Conservation (phyloP, 2,888 invertebrate genomes). For the Gastracanthus pulcherrimus region DNA sequence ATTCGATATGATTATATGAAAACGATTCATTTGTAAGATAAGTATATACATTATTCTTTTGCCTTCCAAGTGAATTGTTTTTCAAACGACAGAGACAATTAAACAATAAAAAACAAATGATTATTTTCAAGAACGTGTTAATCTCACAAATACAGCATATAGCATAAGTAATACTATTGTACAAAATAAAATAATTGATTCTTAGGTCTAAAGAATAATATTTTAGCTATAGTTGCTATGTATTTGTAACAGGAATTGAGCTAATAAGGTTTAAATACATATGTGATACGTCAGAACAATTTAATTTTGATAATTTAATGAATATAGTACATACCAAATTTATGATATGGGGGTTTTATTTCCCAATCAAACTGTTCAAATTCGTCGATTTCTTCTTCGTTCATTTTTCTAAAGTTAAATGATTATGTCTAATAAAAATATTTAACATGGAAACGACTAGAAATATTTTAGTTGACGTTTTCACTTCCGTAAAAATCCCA, state of each 20-base stretch:
- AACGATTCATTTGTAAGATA: too few relatives aligned
- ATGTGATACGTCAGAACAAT: not conserved
- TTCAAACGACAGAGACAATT: too few relatives aligned
- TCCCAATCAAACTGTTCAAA: constrained; percentile 31
- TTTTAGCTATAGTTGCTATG: too few relatives aligned
- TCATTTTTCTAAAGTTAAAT: constrained; percentile 1
- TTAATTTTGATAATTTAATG: not conserved
- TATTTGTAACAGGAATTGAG: too few relatives aligned
- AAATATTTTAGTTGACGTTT: constrained; percentile 6
- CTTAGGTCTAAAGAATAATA: too few relatives aligned
- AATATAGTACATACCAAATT: constrained; percentile 6
- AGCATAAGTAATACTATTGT: too few relatives aligned
- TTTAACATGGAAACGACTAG: not conserved
- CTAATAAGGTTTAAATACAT: not conserved
- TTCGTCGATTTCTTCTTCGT: not conserved
- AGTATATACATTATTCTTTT: too few relatives aligned
- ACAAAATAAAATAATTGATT: too few relatives aligned
- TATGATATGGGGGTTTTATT: constrained; percentile 28
- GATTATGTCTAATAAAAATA: not conserved
- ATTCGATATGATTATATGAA: too few relatives aligned
- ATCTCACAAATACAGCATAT: not conserved
- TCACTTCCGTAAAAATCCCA: constrained; percentile 21
- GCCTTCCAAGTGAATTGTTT: too few relatives aligned
- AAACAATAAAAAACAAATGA: not conserved
- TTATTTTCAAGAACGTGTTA: not conserved